A percentile compares a stretch with the other conserved stretches of the same genome.
These are phyloP conservation scores for Turnix velox DNA, from an alignment of 2,113 vertebrate species.

Conservation along the genomic window DNA sequence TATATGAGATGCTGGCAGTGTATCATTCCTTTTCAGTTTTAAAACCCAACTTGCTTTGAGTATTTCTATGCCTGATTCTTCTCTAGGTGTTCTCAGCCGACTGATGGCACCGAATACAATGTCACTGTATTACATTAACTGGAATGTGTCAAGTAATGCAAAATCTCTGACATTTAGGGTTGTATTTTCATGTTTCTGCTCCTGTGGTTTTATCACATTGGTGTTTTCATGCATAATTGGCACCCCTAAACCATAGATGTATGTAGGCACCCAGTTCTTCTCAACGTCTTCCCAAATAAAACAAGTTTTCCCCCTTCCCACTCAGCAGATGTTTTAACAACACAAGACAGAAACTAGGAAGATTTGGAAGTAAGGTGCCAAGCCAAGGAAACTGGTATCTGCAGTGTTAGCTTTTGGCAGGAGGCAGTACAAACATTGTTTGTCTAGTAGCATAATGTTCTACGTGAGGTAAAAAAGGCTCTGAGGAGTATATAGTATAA, in stretches of 20 bases:
- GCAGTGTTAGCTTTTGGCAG: neutral
- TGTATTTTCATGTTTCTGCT: slow-evolving; percentile 24
- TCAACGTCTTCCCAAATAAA: slow-evolving; percentile 3
- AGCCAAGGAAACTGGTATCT: neutral
- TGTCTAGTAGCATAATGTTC: neutral
- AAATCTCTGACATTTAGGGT: neutral
- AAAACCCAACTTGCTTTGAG: neutral
- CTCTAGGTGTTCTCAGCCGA: neutral
- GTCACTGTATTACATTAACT: neutral
- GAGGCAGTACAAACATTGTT: neutral
- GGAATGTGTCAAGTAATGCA: neutral
- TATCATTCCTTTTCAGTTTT: neutral
- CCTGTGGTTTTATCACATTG: neutral
- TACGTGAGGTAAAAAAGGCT: neutral
- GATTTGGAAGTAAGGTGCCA: neutral
- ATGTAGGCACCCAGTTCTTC: neutral
- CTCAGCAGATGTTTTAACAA: slow-evolving; percentile 43
- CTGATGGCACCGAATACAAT: neutral
- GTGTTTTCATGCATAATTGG: slow-evolving; percentile 30
- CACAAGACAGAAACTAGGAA: neutral
- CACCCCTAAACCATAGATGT: neutral
- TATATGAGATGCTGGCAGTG: neutral
- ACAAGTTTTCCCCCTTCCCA: neutral
- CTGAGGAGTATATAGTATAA: too few relatives aligned
- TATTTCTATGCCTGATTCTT: neutral